Base-by-base conservation (phyloP, 2,888 invertebrate genomes). In the Torymus aiolomorphi region DNA sequence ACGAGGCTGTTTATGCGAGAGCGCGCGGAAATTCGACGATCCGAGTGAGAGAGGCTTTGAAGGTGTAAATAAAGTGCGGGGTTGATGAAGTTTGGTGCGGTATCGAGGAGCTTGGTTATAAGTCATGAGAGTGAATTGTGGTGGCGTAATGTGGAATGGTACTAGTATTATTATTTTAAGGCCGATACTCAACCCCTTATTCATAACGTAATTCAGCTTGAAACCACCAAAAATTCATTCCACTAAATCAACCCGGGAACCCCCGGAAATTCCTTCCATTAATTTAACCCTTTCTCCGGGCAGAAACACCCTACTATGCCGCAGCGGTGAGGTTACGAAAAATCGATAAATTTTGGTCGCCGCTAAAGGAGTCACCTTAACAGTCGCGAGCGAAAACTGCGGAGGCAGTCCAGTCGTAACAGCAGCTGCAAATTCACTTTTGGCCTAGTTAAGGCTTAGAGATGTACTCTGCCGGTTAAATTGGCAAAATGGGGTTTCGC, bases 391-490 rank as follows among this genome's bases (percentile, higher is more conserved):
- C 24, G 59, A 61, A 67, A 66, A 75, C 59, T 56, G 10, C 13
- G 2, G 10, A 10, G 20, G 61, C 20, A 51, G 18, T 42, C 52
- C 63, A 56, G 62, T 42, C 54, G 67, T 42, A 42, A 42, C 42
- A 42, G 42, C 42, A 42, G 42, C 42, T 8, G 42, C 8, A 42
- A 61, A 69, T 69, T 61, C 76, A 54, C 59, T 76, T 67, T 67
- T 69, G 76, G 67, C 76, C 76, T 69, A 76, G 67, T 76, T 76
- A 74, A 74, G 31, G 56, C 73, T 24, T 54, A 73, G 73, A 63
- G 63, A n/a, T 1, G 42, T 8, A 8, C 5, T 5, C 42, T 8
- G 42, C 42, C 74, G 31, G 14, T 13, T 3, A 31, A 42, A 65
- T 65, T 56, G 65, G 56, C 65, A 65, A 73, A 73, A 73, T 65